Evolutionary conservation across 2,888 invertebrate species (phyloP), one percentile per base, ranked within the genome.

Genomic region (Microctonus aethiopoides): DNA sequence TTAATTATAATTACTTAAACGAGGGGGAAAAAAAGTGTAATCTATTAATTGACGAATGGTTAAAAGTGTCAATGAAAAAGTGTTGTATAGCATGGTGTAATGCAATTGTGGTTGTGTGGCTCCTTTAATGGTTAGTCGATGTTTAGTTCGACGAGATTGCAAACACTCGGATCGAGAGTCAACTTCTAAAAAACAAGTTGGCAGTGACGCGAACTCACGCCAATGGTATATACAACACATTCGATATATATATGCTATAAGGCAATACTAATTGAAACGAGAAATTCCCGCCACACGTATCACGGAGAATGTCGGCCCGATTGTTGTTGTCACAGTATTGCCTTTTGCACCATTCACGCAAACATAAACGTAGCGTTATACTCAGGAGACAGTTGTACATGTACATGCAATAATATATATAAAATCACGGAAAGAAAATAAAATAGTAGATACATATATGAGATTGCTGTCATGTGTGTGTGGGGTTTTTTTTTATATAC

Each of bases 251-350:
- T 29, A 29, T 39, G 39, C 46, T 46, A 46, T 70, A 65, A 71
- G 67, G 69, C 64, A 71, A 75, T 76, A 75, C 76, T 76, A 76
- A 77, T 77, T 77, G 77, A 76, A 76, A 73, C 72, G 76, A 76
- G 76, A 73, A 75, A 76, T 77, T 76, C 74, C 73, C 56, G 63
- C 70, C 75, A 71, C 75, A 72, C 75, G 65, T 72, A 70, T 59
- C 63, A 66, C 70, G 56, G 70, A 68, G 66, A 74, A 72, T 67
- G 68, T 74, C 75, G 41, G 67, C 63, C 51, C 70, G 75, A 75
- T 73, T 67, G 72, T 75, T 71, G 75, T 76, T n/a, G n/a, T n/a
- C 75, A 73, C 65, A 20, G 46, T 29, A 65, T 60, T 57, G 46
- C 41, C 67, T 60, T 29, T 41, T 20, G 51, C 62, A 20, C 16